Conservation (phyloP, 2,113 vertebrate genomes). For the Hydrolagus affinis region DNA sequence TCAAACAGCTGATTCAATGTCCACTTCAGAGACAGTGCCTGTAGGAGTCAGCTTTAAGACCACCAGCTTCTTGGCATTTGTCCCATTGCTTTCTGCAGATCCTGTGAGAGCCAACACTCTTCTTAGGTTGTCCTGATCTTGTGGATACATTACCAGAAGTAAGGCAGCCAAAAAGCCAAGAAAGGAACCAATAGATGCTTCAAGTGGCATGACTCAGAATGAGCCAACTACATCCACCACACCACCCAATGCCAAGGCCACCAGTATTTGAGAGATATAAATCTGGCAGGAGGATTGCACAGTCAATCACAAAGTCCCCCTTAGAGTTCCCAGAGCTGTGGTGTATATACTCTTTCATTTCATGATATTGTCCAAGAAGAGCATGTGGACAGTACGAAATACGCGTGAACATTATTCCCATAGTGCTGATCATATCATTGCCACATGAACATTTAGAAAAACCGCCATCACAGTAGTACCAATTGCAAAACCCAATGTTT, state of each 20-base stretch:
- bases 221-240: slow-evolving; percentile 71
- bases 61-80: slow-evolving; percentile 55
- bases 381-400: slow-evolving; percentile 95
- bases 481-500: slow-evolving; percentile 78
- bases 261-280: slow-evolving; percentile 93
- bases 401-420: slow-evolving; percentile 91
- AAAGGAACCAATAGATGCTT: slow-evolving; percentile 85
- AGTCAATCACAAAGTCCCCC: slow-evolving; percentile 92
- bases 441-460: slow-evolving; percentile 82
- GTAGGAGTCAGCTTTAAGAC: slow-evolving; percentile 70
- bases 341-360: slow-evolving; percentile 86
- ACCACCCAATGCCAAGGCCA: slow-evolving; percentile 75
- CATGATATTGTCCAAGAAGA: slow-evolving; percentile 90
- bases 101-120: slow-evolving; percentile 43
- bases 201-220: slow-evolving; percentile 76
- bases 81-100: background rate
- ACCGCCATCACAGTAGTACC: slow-evolving; percentile 87
- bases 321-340: slow-evolving; percentile 83
- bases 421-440: slow-evolving; percentile 91
- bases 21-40: slow-evolving; percentile 47
- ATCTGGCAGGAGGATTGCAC: slow-evolving; percentile 92
- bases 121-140: slow-evolving; percentile 60
- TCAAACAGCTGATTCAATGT: slow-evolving; percentile 77
- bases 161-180: slow-evolving; percentile 79
- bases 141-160: slow-evolving; percentile 88